These are phyloP conservation scores for Lepisosteus oculatus DNA, from an alignment of 2,113 vertebrate species.

Conservation along the genomic window DNA sequence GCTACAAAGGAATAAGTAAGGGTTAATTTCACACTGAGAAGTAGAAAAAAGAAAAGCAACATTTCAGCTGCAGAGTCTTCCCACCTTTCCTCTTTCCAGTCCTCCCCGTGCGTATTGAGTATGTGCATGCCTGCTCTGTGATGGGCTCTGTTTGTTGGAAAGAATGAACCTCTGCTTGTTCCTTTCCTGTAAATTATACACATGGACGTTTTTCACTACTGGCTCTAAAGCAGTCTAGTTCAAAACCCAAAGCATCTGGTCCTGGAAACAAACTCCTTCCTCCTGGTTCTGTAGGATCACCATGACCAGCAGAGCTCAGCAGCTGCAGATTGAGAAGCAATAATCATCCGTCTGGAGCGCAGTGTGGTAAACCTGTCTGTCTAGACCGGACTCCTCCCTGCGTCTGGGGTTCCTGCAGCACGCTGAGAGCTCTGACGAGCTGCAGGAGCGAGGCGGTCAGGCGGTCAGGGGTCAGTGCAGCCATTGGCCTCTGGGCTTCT, in stretches of 20 bases:
- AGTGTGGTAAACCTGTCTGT: conserved; percentile 14
- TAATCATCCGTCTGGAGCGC: conserved; percentile 1
- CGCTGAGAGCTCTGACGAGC: background rate
- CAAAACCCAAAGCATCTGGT: too few species aligned
- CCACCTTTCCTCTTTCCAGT: too few species aligned
- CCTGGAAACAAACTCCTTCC: too few species aligned
- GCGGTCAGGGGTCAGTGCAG: background rate
- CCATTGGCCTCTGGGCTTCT: background rate
- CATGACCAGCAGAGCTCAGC: background rate
- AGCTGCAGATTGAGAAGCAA: background rate
- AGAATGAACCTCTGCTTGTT: too few species aligned
- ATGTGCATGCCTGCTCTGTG: too few species aligned
- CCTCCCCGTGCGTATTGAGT: too few species aligned
- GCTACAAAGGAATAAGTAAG: too few species aligned
- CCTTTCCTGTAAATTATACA: too few species aligned
- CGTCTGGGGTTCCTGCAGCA: background rate
- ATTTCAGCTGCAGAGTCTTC: too few species aligned
- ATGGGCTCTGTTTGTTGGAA: too few species aligned
- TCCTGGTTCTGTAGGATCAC: background rate
- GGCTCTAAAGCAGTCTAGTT: background rate
- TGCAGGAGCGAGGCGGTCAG: background rate
- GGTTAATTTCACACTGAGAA: too few species aligned
- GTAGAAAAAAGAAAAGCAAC: too few species aligned
- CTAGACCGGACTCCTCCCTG: conserved; percentile 19
- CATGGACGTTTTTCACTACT: background rate